Conservation (phyloP, 2,888 invertebrate species). For the Myathropa florea region DNA sequence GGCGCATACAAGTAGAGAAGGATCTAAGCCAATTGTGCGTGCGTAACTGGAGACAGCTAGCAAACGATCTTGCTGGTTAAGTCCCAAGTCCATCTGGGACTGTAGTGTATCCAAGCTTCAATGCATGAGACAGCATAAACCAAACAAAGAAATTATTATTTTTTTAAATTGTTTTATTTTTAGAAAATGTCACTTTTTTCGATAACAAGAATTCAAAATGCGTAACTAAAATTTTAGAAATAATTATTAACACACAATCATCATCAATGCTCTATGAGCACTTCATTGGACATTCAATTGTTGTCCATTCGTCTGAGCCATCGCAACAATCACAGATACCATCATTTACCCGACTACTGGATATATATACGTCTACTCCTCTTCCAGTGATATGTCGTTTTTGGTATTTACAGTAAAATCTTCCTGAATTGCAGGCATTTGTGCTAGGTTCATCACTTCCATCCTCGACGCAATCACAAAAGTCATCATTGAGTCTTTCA, state of each 20-base stretch:
- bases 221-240: conserved; percentile 14
- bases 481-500: conserved; percentile 89
- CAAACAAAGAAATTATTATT: neutral
- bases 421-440: conserved; percentile 91
- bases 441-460: conserved; percentile 92
- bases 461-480: conserved; percentile 90
- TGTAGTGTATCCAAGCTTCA: no score
- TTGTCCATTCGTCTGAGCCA: conserved; percentile 91
- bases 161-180: conserved; percentile 46
- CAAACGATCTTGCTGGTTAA: no score
- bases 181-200: conserved; percentile 33
- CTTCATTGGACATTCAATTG: conserved; percentile 74
- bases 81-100: no score
- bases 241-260: conserved; percentile 30
- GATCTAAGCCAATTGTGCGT: no score
- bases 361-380: conserved; percentile 81
- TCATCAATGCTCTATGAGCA: conserved; percentile 72
- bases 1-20: no score
- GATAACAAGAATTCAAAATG: conserved; percentile 48
- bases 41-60: no score
- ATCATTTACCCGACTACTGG: conserved; percentile 94
- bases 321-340: conserved; percentile 97
- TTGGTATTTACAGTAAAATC: conserved; percentile 88
- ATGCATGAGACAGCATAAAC: no score
- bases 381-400: conserved; percentile 79